Conservation (phyloP, 2,113 vertebrate genomes). For the Glaucidium brasilianum region DNA sequence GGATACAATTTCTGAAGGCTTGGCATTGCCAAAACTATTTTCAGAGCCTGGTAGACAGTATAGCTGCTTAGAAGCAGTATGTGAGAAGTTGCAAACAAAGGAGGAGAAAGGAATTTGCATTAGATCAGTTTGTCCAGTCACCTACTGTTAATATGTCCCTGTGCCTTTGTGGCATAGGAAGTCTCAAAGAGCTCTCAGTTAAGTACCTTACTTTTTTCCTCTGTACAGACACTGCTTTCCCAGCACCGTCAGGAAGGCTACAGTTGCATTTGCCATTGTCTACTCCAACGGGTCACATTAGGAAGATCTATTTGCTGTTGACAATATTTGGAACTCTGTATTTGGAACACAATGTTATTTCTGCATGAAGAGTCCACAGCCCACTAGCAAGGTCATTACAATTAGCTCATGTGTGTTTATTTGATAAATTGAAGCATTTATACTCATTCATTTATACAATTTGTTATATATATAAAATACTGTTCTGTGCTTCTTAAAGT, state of each 20-base stretch:
- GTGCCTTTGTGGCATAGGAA: background rate
- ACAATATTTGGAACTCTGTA: background rate
- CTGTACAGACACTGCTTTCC: background rate
- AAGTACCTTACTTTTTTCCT: background rate
- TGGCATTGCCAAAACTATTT: background rate
- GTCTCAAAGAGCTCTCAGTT: background rate
- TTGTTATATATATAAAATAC: background rate
- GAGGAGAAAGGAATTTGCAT: background rate
- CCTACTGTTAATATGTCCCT: background rate
- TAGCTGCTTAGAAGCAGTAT: background rate
- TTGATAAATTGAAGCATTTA: background rate
- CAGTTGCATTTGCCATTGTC: background rate
- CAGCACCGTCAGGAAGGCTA: background rate
- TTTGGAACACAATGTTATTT: slow-evolving; percentile 5
- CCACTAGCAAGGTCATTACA: slow-evolving; percentile 40
- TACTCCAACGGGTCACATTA: background rate
- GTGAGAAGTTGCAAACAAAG: background rate
- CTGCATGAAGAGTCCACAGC: slow-evolving; percentile 20
- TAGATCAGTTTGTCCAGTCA: background rate
- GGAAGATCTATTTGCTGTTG: slow-evolving; percentile 21
- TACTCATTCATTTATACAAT: background rate
- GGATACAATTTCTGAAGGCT: background rate
- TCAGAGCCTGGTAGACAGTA: background rate
- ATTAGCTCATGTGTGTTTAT: background rate
- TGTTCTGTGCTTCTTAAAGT: background rate